These are phyloP conservation scores for Leptinotarsa defecta DNA, from an alignment of 1,140 invertebrate genomes.

Conservation along the genomic window DNA sequence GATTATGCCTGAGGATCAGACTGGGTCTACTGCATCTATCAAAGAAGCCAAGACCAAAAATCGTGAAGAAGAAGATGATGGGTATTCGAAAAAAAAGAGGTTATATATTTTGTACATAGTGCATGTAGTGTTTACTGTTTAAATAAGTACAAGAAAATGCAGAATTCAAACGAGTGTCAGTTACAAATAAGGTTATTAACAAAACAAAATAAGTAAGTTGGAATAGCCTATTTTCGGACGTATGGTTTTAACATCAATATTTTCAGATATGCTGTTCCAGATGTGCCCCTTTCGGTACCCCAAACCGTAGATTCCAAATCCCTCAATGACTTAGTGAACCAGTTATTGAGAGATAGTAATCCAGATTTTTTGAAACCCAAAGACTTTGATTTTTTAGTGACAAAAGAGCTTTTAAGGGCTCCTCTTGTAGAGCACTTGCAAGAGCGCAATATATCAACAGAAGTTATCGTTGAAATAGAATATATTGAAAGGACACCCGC, in stretches of 20 bases:
- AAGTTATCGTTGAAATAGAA: conserved; percentile 84
- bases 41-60: too few species aligned
- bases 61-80: too few species aligned
- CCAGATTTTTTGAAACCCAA: conserved; percentile 59
- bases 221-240: conserved; percentile 9
- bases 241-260: conserved; percentile 48
- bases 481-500: conserved; percentile 87
- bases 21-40: too few species aligned
- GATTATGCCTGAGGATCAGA: too few species aligned
- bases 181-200: conserved; percentile 78
- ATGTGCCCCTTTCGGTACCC: conserved; percentile 81
- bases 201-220: conserved; percentile 77
- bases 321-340: conserved; percentile 81
- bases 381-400: conserved; percentile 89
- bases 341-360: conserved; percentile 71
- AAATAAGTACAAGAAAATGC: conserved; percentile 27
- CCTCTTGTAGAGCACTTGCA: conserved; percentile 72
- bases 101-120: too few species aligned
- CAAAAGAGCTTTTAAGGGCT: conserved; percentile 76
- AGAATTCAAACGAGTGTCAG: conserved; percentile 57
- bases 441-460: conserved; percentile 70
- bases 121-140: too few species aligned
- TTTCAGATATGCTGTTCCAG: conserved; percentile 82
- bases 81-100: too few species aligned
- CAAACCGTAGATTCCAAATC: conserved; percentile 69